Percentiles rank a stretch among this genome's conserved stretches.
Evolutionary conservation across 2,888 invertebrate genomes (phyloP).

Genomic region (Neoaliturus tenellus): DNA sequence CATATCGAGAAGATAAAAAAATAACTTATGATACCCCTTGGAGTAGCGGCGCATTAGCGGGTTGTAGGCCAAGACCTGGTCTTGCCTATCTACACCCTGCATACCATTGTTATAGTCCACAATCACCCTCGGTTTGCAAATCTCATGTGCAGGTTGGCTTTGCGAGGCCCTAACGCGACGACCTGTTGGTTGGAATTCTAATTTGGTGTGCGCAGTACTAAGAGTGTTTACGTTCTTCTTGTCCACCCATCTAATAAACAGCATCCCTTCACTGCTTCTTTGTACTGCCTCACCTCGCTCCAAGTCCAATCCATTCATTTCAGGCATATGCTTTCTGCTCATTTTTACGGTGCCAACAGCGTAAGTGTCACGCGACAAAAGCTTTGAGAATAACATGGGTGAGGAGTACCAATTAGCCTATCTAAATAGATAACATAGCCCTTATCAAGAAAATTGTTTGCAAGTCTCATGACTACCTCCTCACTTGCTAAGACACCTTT

Average conservation of each 20-base stretch:
- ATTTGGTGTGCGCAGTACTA: background rate
- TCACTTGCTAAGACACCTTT: background rate
- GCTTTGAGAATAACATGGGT: background rate
- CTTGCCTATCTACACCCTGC: background rate
- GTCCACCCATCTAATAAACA: background rate
- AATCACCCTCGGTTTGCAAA: background rate
- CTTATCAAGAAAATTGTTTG: background rate
- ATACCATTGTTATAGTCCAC: background rate
- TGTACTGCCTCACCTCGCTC: background rate
- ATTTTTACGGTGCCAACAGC: background rate
- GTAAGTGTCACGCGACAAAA: background rate
- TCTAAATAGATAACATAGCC: background rate
- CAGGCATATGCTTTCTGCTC: background rate
- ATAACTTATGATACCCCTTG: background rate
- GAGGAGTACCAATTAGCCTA: conserved; percentile 29
- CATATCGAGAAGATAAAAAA: background rate
- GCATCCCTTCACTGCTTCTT: background rate
- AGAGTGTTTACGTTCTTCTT: background rate
- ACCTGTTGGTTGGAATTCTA: background rate
- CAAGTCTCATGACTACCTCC: background rate
- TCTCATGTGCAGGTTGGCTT: background rate
- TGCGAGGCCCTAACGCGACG: too few relatives aligned
- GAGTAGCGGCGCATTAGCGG: background rate
- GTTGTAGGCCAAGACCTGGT: background rate
- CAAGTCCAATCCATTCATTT: background rate